A percentile compares a stretch with the other conserved stretches of the same genome.
Evolutionary conservation across 2,888 invertebrate species (phyloP).

Genomic region (Conomelus anceps): DNA sequence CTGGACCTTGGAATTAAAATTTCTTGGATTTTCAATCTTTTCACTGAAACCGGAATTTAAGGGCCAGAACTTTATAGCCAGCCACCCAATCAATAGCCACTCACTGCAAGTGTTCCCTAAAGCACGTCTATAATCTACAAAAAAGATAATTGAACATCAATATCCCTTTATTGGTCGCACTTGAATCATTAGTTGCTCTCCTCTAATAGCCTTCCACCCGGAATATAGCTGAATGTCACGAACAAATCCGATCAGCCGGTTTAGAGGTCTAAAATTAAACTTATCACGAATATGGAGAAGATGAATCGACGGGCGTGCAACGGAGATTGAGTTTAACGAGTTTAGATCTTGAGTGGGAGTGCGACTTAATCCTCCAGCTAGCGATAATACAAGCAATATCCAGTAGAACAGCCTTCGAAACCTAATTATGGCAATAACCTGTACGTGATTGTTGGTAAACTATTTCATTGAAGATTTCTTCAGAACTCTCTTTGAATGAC

Average conservation of each 20-base stretch:
- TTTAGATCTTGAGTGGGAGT: not conserved
- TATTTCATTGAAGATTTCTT: not conserved
- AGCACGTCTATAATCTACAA: not conserved
- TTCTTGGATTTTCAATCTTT: too few species aligned
- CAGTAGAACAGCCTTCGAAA: not conserved
- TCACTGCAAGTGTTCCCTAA: not conserved
- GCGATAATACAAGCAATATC: not conserved
- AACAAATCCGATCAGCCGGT: not conserved
- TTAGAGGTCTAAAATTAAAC: not conserved
- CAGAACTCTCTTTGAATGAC: not conserved
- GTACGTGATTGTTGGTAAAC: not conserved
- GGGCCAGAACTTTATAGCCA: not conserved
- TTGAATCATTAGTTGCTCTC: not conserved
- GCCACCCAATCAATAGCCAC: not conserved
- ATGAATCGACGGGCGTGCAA: not conserved
- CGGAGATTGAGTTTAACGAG: not conserved
- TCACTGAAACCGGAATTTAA: not conserved
- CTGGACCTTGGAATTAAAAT: too few species aligned
- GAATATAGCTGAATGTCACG: not conserved
- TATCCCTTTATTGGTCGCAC: not conserved
- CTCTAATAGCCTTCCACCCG: not conserved
- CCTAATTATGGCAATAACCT: not conserved
- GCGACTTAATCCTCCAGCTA: not conserved
- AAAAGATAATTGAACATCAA: not conserved
- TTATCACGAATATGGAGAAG: not conserved